Conservation (phyloP, 2,113 vertebrate species). For the Tretioscincus oriximinensis region DNA sequence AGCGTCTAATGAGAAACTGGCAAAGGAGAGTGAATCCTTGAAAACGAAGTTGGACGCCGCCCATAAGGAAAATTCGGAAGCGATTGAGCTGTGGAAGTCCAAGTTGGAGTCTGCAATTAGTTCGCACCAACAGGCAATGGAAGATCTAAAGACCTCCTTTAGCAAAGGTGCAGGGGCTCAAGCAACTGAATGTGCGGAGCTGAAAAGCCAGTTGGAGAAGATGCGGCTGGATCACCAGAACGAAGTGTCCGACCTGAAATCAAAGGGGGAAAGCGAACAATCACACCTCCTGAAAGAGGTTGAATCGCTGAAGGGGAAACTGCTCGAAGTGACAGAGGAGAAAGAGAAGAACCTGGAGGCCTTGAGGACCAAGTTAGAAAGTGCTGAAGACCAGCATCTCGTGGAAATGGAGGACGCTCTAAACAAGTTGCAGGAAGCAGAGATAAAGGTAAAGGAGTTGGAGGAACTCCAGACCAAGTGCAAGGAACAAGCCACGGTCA, state of each 20-base stretch:
- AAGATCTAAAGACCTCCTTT: conserved; percentile 85
- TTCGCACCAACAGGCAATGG: conserved; percentile 90
- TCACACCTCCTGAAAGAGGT: conserved; percentile 70
- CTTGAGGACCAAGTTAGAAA: conserved; percentile 82
- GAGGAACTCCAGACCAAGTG: conserved; percentile 77
- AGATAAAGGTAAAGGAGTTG: conserved; percentile 89
- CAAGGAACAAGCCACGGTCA: conserved; percentile 74
- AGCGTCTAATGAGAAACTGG: conserved; percentile 73
- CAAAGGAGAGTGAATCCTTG: conserved; percentile 86
- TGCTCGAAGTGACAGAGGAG: conserved; percentile 77
- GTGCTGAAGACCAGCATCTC: conserved; percentile 91
- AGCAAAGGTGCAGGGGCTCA: conserved; percentile 80
- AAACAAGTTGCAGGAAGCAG: conserved; percentile 88
- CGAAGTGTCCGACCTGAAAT: conserved; percentile 72
- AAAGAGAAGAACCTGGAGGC: conserved; percentile 84
- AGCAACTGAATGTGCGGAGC: conserved; percentile 78
- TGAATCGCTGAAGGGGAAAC: conserved; percentile 72
- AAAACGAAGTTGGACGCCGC: conserved; percentile 80
- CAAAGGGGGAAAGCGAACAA: conserved; percentile 73
- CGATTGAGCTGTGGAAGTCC: conserved; percentile 82
- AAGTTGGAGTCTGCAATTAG: conserved; percentile 82
- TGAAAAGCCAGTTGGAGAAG: conserved; percentile 83
- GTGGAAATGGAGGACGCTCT: conserved; percentile 95
- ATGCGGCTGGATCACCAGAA: conserved; percentile 78
- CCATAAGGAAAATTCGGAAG: conserved; percentile 83